Evolutionary conservation across 2,888 invertebrate species (phyloP).

Genomic region (Plebejus anna): DNA sequence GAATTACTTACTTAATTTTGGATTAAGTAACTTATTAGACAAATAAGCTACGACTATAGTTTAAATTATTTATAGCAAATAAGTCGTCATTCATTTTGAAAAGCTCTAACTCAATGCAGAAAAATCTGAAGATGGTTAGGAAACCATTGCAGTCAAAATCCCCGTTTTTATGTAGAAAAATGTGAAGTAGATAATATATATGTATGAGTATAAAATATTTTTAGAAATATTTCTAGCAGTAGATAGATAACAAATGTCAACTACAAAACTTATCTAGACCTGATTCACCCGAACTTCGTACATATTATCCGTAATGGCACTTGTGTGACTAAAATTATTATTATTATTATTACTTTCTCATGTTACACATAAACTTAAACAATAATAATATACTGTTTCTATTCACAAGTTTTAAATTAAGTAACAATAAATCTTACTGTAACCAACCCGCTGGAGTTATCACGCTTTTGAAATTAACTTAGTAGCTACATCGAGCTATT

Average conservation of each 20-base stretch:
- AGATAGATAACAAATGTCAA: background rate
- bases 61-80: no score
- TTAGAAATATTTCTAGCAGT: conserved; percentile 13
- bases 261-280: conserved; percentile 13
- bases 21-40: background rate
- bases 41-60: no score
- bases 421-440: conserved; percentile 17
- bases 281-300: conserved; percentile 20
- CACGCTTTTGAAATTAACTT: background rate
- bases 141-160: no score
- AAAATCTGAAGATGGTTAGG: no score
- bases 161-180: no score
- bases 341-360: background rate
- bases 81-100: no score
- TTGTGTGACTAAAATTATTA: conserved; percentile 33
- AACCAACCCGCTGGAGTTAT: background rate
- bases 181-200: no score
- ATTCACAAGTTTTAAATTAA: conserved; percentile 7
- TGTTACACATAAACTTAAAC: background rate
- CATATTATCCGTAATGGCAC: conserved; percentile 35
- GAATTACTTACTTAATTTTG: background rate
- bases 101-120: no score
- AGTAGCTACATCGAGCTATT: no score
- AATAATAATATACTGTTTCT: background rate
- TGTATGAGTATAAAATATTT: background rate